Evolutionary conservation across 2,113 vertebrate species (phyloP), one percentile per base, ranked within the genome.

Genomic region (Pelmatolapia mariae): DNA sequence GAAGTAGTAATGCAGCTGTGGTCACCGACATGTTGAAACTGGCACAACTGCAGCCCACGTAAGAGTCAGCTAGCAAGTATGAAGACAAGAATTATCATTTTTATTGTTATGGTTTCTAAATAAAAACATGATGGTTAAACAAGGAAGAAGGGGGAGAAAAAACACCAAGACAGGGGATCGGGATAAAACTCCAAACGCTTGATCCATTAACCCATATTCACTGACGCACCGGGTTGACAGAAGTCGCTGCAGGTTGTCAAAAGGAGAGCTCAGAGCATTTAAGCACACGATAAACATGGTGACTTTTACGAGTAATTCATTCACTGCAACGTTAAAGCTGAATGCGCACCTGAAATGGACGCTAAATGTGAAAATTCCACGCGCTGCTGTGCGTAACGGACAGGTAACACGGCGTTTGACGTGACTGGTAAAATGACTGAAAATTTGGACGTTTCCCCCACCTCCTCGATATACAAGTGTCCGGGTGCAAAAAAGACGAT

Each of bases 191-290:
- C 91, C 80, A 68, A 71, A 83, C 84, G 81, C 83, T 43, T 87
- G 93, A 57, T 89, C 92, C 86, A 94, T 91, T 94, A 92, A 96
- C 91, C 93, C 93, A 95, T 86, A 95, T 89, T 90, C 89, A 95
- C 86, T 91, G 83, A 90, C 90, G 89, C 89, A 78, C 85, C 71
- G 63, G 81, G 29, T 73, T 40, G 56, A 57, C 80, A 81, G 8
- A 78, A 91, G 90, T 80, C 73, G 22, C 83, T 36, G 89, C 87
- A 86, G 89, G 81, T 89, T 89, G 88, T 88, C 85, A 83, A 53
- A 81, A 80, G 11, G 4, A 81, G 13, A 68, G 26, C 54, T 29
- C 13, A 8, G 29, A 22, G 8, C 56, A 83, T 68, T 4, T 40
- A 29, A 29, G 4, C 11, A 33, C 8, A 33, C 45, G 26, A 22